A percentile compares a stretch with the other conserved stretches of the same genome.
These are phyloP conservation scores for Eretmochelys imbricata DNA, from an alignment of 2,113 vertebrate species.

Conservation along the genomic window DNA sequence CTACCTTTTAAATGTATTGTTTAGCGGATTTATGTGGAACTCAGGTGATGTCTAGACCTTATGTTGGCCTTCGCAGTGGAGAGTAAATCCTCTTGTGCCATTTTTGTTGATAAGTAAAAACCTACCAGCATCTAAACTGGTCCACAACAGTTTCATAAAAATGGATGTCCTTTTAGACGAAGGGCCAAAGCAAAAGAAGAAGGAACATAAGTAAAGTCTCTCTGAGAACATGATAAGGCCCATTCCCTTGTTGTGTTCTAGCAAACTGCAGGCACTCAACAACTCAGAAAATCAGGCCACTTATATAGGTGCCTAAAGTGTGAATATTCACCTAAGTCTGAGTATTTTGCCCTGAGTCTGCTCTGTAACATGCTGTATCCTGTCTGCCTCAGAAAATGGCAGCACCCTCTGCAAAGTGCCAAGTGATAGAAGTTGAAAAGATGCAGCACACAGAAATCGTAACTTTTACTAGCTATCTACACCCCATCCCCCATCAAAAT, in stretches of 20 bases:
- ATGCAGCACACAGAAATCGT: conserved; percentile 1
- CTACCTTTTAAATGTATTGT: background rate
- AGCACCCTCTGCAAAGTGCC: background rate
- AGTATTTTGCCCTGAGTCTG: background rate
- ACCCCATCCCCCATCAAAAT: conserved; percentile 10
- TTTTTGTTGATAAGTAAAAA: background rate
- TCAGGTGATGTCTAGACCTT: background rate
- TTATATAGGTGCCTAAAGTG: background rate
- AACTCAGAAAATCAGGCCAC: background rate
- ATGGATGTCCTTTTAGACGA: background rate
- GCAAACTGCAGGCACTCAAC: background rate
- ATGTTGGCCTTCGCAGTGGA: background rate
- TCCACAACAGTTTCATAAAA: background rate
- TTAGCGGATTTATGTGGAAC: background rate
- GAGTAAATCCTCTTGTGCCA: background rate
- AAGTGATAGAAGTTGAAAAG: conserved; percentile 15
- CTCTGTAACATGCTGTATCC: background rate
- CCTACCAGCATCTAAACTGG: background rate
- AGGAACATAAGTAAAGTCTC: background rate
- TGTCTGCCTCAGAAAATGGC: background rate
- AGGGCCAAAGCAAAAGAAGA: background rate
- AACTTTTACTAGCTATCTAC: conserved; percentile 19
- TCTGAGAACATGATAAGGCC: background rate
- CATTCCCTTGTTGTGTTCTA: background rate
- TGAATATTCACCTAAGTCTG: background rate